Evolutionary conservation across 1,140 invertebrate species (phyloP).

Genomic region (Wiebesia pumilae): DNA sequence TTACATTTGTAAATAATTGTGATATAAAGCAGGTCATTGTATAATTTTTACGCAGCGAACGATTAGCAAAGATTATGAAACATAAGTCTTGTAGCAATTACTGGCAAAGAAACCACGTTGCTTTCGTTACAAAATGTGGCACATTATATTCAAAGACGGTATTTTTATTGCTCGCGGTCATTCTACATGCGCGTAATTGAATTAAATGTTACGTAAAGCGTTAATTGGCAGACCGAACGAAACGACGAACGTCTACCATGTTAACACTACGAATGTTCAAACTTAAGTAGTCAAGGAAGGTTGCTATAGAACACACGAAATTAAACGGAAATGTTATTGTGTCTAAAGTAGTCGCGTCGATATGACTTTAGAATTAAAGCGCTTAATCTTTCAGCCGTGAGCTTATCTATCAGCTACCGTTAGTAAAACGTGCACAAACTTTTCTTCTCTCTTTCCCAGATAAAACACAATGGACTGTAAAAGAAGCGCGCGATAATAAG

Average conservation of each 20-base stretch:
- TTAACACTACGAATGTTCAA: no score
- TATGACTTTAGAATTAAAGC: neutral
- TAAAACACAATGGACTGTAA: neutral
- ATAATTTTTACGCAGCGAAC: neutral
- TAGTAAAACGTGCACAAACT: neutral
- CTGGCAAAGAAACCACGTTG: neutral
- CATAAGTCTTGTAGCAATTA: neutral
- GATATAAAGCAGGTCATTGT: conserved; percentile 1
- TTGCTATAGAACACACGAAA: no score
- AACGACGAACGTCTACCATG: no score
- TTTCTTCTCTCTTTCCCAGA: neutral
- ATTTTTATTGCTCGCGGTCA: neutral
- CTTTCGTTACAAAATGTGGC: neutral
- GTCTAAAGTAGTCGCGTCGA: no score
- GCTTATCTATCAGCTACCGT: no score
- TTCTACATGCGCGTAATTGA: neutral
- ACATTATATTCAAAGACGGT: neutral
- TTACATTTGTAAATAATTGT: neutral
- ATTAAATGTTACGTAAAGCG: neutral
- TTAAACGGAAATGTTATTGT: no score
- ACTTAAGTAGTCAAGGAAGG: no score
- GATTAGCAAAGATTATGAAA: conserved; percentile 5
- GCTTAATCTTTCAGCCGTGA: neutral
- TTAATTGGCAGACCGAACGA: neutral
- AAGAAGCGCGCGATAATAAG: neutral